Percentiles rank a stretch among this genome's conserved stretches.
These are phyloP conservation scores for Hirudinaria manillensis DNA, from an alignment of 2,888 invertebrate genomes.

Conservation along the genomic window DNA sequence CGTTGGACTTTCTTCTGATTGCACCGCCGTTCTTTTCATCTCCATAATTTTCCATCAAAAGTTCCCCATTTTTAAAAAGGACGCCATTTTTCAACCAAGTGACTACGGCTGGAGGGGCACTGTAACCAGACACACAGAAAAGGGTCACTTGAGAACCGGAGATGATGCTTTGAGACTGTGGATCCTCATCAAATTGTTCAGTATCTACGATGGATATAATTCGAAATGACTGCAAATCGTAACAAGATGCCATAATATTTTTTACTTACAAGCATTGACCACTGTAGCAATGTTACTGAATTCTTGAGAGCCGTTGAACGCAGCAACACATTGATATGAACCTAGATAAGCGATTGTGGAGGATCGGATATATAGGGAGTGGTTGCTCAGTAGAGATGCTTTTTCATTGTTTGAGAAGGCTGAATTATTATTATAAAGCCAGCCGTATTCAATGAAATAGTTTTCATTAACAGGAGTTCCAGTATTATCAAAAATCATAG, in stretches of 20 bases:
- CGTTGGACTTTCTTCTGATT: slow-evolving; percentile 44
- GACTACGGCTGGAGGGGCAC: slow-evolving; percentile 41
- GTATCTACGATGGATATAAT: slow-evolving; percentile 42
- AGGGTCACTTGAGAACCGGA: slow-evolving; percentile 42
- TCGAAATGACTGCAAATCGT: background rate
- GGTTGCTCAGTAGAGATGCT: slow-evolving; percentile 43
- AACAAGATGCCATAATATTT: no score
- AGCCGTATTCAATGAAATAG: slow-evolving; percentile 21
- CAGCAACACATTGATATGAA: slow-evolving; percentile 44
- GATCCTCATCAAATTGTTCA: slow-evolving; percentile 44
- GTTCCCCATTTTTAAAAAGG: slow-evolving; percentile 41
- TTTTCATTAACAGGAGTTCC: background rate
- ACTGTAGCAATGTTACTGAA: slow-evolving; percentile 39
- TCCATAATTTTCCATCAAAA: slow-evolving; percentile 41
- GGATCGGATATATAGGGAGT: slow-evolving; percentile 45
- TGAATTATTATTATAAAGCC: slow-evolving; percentile 42
- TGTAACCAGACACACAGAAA: slow-evolving; percentile 45
- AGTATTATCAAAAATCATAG: background rate
- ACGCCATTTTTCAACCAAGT: slow-evolving; percentile 46
- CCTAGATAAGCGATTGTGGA: slow-evolving; percentile 43
- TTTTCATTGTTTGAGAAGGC: slow-evolving; percentile 32
- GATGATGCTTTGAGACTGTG: slow-evolving; percentile 40
- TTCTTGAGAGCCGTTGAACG: slow-evolving; percentile 3
- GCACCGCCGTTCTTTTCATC: slow-evolving; percentile 32
- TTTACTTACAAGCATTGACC: slow-evolving; percentile 46